phyloP scores from a whole-genome alignment of 2,888 invertebrate species.

The Leptopilina drosophilae region DNA sequence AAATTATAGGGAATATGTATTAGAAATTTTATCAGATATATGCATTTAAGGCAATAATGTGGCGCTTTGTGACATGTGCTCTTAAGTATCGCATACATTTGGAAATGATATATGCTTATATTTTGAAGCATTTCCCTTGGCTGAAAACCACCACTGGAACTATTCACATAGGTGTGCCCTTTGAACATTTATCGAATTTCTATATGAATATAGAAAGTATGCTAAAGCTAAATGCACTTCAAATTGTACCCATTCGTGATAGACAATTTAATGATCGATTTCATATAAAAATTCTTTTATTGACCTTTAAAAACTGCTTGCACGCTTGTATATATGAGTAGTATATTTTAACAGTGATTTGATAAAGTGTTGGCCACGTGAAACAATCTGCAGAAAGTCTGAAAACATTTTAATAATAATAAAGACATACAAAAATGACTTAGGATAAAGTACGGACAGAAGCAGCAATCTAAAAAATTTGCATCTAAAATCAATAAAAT shows the following conservation, averaged over 20 bases:
- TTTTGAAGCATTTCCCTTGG: conserved; percentile 42
- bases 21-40: background rate
- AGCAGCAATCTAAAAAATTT: too few species aligned
- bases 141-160: conserved; percentile 1
- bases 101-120: conserved; percentile 27
- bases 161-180: background rate
- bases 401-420: too few species aligned
- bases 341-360: too few species aligned
- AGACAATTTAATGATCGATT: background rate
- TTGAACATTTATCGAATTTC: conserved; percentile 13
- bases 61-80: conserved; percentile 45
- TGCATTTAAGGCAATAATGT: conserved; percentile 35
- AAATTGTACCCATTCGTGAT: background rate
- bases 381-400: too few species aligned
- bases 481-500: too few species aligned
- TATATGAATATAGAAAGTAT: background rate
- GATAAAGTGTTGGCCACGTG: too few species aligned
- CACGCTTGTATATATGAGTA: too few species aligned
- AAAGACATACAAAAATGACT: too few species aligned
- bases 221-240: background rate
- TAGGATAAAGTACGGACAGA: too few species aligned
- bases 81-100: conserved; percentile 42
- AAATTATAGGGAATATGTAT: conserved; percentile 7
- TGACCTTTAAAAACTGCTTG: too few species aligned
- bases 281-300: too few species aligned